Conservation (phyloP, 2,113 vertebrate genomes). For the Erythrolamprus reginae region DNA sequence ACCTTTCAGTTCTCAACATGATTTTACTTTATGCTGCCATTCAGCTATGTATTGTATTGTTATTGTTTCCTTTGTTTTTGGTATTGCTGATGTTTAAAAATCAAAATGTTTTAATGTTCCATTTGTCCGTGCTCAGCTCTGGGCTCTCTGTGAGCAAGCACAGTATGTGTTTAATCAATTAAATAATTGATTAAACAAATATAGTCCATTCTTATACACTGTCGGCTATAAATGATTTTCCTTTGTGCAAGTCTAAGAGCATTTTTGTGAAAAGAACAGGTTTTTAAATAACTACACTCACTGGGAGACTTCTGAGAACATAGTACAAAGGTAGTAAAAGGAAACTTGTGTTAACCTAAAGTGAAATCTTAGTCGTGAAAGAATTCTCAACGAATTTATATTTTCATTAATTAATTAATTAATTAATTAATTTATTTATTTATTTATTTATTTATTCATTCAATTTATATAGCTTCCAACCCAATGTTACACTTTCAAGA, state of each 20-base stretch:
- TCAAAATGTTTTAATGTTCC: background rate
- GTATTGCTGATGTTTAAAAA: background rate
- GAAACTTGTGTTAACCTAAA: background rate
- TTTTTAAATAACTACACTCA: background rate
- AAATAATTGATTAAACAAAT: background rate
- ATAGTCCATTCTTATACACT: background rate
- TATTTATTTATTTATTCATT: slow-evolving; percentile 9
- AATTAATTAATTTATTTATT: no score
- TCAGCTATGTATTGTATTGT: background rate
- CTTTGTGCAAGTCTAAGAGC: background rate
- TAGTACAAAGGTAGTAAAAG: background rate
- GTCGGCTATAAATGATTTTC: background rate
- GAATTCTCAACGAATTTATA: background rate
- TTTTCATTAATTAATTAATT: slow-evolving; percentile 2
- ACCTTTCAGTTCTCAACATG: background rate
- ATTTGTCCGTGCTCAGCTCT: background rate
- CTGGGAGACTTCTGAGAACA: background rate
- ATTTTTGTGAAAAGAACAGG: background rate
- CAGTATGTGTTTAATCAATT: background rate
- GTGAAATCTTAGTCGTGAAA: background rate
- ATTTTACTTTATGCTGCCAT: background rate
- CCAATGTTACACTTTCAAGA: background rate
- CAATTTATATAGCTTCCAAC: background rate
- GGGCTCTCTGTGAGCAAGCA: background rate
- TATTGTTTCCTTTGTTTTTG: background rate